Conservation (phyloP, 1,140 invertebrate genomes). For the Aphidius ervi region DNA sequence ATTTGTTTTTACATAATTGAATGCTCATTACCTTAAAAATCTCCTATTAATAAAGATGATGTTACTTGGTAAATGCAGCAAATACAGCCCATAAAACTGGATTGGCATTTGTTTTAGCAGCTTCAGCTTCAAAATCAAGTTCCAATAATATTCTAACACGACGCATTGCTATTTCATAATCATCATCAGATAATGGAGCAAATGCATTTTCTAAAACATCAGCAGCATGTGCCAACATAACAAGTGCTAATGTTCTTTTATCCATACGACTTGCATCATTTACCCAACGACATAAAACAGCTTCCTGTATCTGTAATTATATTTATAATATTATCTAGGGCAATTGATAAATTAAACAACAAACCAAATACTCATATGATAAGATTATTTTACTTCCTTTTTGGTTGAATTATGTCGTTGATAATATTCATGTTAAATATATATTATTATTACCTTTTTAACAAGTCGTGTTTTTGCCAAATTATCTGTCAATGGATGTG, state of each 20-base stretch:
- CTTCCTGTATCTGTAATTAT: constrained; percentile 85
- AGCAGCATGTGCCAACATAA: constrained; percentile 94
- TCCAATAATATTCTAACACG: constrained; percentile 92
- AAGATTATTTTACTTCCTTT: constrained; percentile 11
- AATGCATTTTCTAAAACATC: constrained; percentile 99
- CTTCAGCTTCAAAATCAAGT: constrained; percentile 93
- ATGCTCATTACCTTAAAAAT: constrained; percentile 14
- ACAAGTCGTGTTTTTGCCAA: constrained; percentile 94
- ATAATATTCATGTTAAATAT: background rate
- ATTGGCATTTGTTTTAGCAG: constrained; percentile 78
- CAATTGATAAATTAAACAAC: constrained; percentile 11
- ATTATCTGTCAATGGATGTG: constrained; percentile 96
- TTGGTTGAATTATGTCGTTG: background rate
- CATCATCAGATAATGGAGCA: constrained; percentile 94
- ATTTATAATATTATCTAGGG: constrained; percentile 5
- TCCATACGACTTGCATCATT: constrained; percentile 98
- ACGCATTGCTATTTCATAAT: constrained; percentile 98
- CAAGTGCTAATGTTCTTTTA: constrained; percentile 83
- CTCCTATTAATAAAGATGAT: constrained; percentile 15
- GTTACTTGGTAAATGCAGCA: constrained; percentile 95
- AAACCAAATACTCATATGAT: constrained; percentile 12
- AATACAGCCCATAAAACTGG: constrained; percentile 99
- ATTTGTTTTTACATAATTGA: constrained; percentile 17
- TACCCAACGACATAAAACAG: constrained; percentile 92
- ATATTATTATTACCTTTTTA: constrained; percentile 73